Evolutionary conservation across 2,797 vertebrate species (phyloP).

Genomic region (Microctenopoma lineatum): DNA sequence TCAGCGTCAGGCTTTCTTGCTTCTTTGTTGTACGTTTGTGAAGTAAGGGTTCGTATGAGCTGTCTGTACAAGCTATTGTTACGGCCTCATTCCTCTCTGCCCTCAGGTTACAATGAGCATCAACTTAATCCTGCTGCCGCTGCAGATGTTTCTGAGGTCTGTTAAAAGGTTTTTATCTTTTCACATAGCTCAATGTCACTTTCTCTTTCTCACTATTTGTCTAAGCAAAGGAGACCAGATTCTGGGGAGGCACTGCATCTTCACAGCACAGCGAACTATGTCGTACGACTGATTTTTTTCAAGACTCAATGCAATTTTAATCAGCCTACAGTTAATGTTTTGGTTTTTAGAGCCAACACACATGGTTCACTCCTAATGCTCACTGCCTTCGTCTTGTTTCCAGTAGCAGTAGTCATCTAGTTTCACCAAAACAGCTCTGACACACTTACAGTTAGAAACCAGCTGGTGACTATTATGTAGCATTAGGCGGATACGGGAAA

Average conservation of each 20-base stretch:
- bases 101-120: conserved; percentile 62
- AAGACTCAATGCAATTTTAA: too few species aligned
- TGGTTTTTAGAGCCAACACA: too few species aligned
- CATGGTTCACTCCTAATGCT: not conserved
- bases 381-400: not conserved
- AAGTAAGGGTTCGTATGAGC: conserved; percentile 40
- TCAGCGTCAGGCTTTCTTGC: conserved; percentile 15
- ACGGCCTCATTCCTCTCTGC: conserved; percentile 34
- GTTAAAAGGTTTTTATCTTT: conserved; percentile 15
- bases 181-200: conserved; percentile 37
- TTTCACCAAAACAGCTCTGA: not conserved
- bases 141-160: conserved; percentile 36
- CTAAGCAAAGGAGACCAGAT: not conserved
- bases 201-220: conserved; percentile 1
- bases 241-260: not conserved
- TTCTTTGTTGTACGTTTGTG: conserved; percentile 10
- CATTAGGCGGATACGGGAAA: too few species aligned
- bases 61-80: conserved; percentile 41
- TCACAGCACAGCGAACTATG: too few species aligned
- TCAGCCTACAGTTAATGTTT: too few species aligned
- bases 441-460: too few species aligned
- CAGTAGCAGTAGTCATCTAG: not conserved
- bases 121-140: conserved; percentile 43
- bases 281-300: too few species aligned
- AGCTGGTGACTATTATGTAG: too few species aligned